phyloP scores from a whole-genome alignment of 2,888 invertebrate genomes.

The Acanthosoma haemorrhoidale region DNA sequence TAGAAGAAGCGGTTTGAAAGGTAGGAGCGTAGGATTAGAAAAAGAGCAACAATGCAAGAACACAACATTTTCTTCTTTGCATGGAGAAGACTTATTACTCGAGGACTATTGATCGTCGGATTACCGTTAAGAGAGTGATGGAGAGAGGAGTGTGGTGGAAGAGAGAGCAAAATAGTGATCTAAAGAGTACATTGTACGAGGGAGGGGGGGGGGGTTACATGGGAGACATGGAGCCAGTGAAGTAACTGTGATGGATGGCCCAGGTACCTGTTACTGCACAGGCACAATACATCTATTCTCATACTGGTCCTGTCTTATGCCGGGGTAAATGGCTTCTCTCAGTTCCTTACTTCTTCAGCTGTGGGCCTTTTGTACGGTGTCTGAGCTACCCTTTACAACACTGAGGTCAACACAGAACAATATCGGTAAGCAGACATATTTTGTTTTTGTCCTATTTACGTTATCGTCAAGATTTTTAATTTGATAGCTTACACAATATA shows the following conservation, averaged over 20 bases:
- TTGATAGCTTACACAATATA: no score
- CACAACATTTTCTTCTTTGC: not conserved
- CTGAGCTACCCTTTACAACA: no score
- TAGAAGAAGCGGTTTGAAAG: no score
- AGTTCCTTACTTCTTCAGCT: not conserved
- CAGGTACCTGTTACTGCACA: conserved; percentile 1
- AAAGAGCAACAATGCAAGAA: not conserved
- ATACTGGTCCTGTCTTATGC: not conserved
- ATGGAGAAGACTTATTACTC: not conserved
- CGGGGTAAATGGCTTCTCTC: not conserved
- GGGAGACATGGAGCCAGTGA: not conserved
- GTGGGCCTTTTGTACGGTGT: not conserved
- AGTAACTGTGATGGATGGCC: not conserved
- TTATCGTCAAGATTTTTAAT: no score
- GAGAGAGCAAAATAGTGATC: no score
- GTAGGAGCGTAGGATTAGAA: no score
- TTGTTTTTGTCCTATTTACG: no score
- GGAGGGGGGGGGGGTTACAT: not conserved
- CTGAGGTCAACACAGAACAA: no score
- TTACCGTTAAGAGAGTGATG: not conserved
- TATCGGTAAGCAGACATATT: no score
- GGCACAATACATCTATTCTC: conserved; percentile 10
- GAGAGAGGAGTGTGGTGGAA: no score
- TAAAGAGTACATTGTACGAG: not conserved
- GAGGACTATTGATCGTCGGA: not conserved